Evolutionary conservation across 2,113 vertebrate genomes (phyloP).

Genomic region (Mystacornis crossleyi): DNA sequence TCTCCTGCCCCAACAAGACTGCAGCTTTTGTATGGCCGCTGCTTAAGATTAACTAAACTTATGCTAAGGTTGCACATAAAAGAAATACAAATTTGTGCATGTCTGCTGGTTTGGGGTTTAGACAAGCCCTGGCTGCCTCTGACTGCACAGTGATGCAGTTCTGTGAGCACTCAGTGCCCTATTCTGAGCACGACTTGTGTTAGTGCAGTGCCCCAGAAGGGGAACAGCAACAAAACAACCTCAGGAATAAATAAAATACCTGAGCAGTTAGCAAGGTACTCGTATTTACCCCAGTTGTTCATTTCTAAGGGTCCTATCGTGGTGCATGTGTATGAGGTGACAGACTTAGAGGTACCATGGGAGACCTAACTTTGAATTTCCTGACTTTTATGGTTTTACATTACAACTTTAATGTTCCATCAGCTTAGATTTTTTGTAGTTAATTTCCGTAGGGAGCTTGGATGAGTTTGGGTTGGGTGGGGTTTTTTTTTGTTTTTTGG

Average conservation of each 20-base stretch:
- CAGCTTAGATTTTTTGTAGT: constrained; percentile 45
- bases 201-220: not conserved
- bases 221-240: not conserved
- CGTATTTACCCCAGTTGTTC: not conserved
- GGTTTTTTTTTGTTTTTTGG: no score
- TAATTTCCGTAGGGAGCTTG: constrained; percentile 58
- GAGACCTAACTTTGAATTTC: constrained; percentile 60
- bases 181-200: rapidly evolving
- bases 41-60: not conserved
- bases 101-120: not conserved
- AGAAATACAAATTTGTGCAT: not conserved
- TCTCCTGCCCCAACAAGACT: not conserved
- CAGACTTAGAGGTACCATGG: constrained; percentile 45
- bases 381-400: constrained; percentile 62
- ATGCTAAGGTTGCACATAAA: not conserved
- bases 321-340: not conserved
- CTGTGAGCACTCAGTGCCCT: rapidly evolving
- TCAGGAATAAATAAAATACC: not conserved
- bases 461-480: not conserved
- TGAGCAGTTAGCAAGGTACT: not conserved
- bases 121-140: not conserved
- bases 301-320: not conserved
- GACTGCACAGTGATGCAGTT: rapidly evolving
- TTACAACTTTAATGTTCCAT: constrained; percentile 63
- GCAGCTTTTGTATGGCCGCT: not conserved